Percentiles rank a stretch among this genome's conserved stretches.
Evolutionary conservation across 2,797 vertebrate genomes (phyloP).

Genomic region (Acanthiza pusilla): DNA sequence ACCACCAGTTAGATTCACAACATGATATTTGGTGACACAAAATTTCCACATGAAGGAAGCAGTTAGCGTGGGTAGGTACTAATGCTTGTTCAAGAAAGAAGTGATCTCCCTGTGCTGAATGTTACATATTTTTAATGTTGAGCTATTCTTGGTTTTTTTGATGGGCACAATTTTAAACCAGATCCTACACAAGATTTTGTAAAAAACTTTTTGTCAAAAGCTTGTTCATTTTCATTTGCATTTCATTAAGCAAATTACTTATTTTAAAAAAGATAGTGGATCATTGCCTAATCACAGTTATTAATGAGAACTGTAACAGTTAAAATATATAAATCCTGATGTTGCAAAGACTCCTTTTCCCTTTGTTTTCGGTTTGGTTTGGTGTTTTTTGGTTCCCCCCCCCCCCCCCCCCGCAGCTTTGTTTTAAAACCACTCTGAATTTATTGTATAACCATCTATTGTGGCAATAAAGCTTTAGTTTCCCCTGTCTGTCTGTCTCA

Average conservation of each 20-base stretch:
- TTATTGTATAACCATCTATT: neutral
- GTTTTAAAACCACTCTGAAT: neutral
- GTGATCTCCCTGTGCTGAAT: neutral
- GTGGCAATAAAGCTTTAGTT: neutral
- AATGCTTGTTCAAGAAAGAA: neutral
- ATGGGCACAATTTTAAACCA: neutral
- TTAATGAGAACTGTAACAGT: neutral
- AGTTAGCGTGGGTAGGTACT: fast-evolving
- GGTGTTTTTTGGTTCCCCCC: no score
- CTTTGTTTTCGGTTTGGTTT: no score
- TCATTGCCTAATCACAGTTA: neutral
- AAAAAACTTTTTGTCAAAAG: neutral
- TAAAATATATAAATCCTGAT: neutral
- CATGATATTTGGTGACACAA: neutral
- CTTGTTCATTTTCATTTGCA: neutral
- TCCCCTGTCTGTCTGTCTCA: neutral
- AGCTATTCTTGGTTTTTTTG: fast-evolving
- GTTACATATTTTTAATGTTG: neutral
- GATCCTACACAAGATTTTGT: neutral
- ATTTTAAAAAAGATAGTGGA: neutral
- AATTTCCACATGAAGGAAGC: neutral
- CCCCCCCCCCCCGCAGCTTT: neutral
- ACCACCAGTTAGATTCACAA: neutral
- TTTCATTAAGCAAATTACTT: neutral
- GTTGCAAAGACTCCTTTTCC: fast-evolving